Evolutionary conservation across 2,113 vertebrate genomes (phyloP).

Genomic region (Apodemus sylvaticus): DNA sequence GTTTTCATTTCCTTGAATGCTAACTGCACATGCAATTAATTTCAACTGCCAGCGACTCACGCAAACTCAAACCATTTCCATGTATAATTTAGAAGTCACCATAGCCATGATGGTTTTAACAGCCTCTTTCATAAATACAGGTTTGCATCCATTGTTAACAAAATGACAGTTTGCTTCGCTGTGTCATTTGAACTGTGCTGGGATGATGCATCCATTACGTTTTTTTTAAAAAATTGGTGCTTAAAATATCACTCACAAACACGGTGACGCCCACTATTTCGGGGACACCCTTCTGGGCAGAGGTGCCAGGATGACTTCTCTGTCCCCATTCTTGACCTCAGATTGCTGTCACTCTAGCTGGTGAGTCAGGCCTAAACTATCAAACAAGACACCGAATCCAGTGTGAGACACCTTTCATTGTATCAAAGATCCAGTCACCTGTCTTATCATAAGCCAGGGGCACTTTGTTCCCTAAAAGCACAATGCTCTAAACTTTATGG

Average conservation of each 20-base stretch:
- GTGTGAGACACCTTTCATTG: not conserved
- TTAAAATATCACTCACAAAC: not conserved
- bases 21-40: not conserved
- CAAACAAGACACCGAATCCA: not conserved
- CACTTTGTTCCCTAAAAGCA: no score
- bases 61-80: not conserved
- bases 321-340: not conserved
- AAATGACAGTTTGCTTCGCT: not conserved
- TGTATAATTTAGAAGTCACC: slow-evolving; percentile 23
- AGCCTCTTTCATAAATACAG: not conserved
- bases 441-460: not conserved
- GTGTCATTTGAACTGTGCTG: not conserved
- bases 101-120: not conserved
- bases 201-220: not conserved
- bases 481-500: not conserved
- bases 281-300: not conserved
- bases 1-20: not conserved
- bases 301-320: not conserved
- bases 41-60: not conserved
- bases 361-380: not conserved
- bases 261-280: rapidly evolving
- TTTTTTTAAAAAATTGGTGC: not conserved
- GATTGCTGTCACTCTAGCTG: not conserved
- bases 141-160: not conserved
- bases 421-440: not conserved